A percentile compares a stretch with the other conserved stretches of the same genome.
Evolutionary conservation across 2,888 invertebrate genomes (phyloP).

Genomic region (Enchytraeus crypticus): DNA sequence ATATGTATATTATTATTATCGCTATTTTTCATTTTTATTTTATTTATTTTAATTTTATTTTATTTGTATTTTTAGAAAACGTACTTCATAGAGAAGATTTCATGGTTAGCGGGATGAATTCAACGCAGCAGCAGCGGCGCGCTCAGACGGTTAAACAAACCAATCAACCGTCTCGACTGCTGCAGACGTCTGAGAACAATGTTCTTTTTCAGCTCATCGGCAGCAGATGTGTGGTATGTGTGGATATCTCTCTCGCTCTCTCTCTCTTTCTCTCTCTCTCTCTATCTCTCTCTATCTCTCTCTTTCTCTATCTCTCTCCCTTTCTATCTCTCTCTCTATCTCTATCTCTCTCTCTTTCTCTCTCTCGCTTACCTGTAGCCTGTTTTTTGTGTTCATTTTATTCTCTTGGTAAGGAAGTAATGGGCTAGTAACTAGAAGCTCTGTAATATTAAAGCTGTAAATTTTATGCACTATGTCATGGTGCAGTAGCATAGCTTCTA

Average conservation of each 20-base stretch:
- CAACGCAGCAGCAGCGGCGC: not conserved
- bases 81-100: not conserved
- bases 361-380: too few relatives aligned
- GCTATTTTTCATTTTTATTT: not conserved
- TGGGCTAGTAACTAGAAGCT: too few relatives aligned
- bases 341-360: too few relatives aligned
- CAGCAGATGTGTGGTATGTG: conserved; percentile 18
- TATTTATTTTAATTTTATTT: not conserved
- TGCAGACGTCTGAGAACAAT: conserved; percentile 19
- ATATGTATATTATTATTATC: not conserved
- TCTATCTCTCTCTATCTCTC: too few relatives aligned
- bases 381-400: not conserved
- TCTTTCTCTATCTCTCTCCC: too few relatives aligned
- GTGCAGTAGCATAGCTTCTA: too few relatives aligned
- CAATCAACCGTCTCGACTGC: conserved; percentile 13
- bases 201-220: conserved; percentile 21
- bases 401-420: too few relatives aligned
- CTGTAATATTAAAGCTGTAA: too few relatives aligned
- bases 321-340: too few relatives aligned
- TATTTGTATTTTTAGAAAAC: not conserved
- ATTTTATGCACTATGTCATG: too few relatives aligned
- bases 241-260: too few relatives aligned
- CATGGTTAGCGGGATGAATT: not conserved
- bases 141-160: not conserved
- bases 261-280: too few relatives aligned